Evolutionary conservation across 1,140 invertebrate species (phyloP).

Genomic region (Pararge aegeria): DNA sequence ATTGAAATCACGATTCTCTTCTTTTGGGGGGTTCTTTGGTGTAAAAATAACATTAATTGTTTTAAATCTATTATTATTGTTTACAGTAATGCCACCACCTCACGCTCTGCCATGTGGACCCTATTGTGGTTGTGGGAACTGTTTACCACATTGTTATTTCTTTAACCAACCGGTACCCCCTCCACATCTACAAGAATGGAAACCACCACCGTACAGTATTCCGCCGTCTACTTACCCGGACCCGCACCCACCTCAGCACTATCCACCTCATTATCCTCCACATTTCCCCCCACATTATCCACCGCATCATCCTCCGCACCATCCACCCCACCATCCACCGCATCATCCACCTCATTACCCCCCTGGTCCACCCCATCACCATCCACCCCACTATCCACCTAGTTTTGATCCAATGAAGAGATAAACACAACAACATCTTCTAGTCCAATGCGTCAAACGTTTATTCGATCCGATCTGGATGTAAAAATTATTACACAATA

Average conservation of each 20-base stretch:
- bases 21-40: no score
- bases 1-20: no score
- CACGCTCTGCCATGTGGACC: conserved; percentile 56
- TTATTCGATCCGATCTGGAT: no score
- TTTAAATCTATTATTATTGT: not conserved
- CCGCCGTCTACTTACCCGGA: conserved; percentile 18
- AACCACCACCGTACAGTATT: conserved; percentile 42
- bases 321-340: conserved; percentile 5
- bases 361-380: conserved; percentile 12
- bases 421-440: no score
- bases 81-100: conserved; percentile 60
- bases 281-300: conserved; percentile 40
- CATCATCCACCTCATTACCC: conserved; percentile 4
- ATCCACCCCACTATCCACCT: conserved; percentile 17
- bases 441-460: no score
- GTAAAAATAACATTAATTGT: no score
- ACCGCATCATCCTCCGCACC: conserved; percentile 23
- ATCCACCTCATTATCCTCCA: conserved; percentile 38
- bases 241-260: conserved; percentile 32
- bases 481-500: not conserved
- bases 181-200: conserved; percentile 47
- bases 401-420: conserved; percentile 2
- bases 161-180: conserved; percentile 39
- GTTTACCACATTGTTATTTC: conserved; percentile 53
- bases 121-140: conserved; percentile 53